Base-by-base conservation (phyloP, 2,888 invertebrate genomes). In the Diadegma fenestrale region DNA sequence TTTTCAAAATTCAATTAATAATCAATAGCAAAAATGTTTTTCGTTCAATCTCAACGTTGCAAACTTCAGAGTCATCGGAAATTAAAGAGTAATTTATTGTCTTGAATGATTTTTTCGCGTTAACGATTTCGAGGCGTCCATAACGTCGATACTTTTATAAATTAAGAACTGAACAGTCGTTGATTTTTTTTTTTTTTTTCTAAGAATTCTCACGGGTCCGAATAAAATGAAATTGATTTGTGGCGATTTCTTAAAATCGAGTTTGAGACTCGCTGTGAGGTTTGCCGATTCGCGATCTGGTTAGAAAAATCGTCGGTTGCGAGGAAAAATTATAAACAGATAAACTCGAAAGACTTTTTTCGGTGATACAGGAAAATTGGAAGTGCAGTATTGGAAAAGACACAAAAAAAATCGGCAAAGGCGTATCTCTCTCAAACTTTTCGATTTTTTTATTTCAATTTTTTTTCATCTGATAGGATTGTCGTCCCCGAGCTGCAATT, bases 401-500 rank as follows among this genome's bases (percentile, higher is more conserved):
- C 7, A 66, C 64, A 41, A 69, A 41, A 10, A 2, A 6, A 2
- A 33, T 17, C 33, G 26, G 26, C 73, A 43, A 68, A 80, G n/a
- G 41, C 12, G 51, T 22, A 14, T 48, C n/a, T 14, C 72, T 61
- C 71, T 79, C 69, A 63, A 78, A 73, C 61, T 61, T 81, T 78
- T 78, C 75, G 66, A 71, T 66, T 30, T 64, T 30, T 61, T 82
- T 77, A 69, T 92, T 86, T 90, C 12, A n/a, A 33, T 92, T 86
- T 91, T 37, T n/a, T 89, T 92, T 91, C 89, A 92, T 92, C 91
- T 90, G 91, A 88, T 92, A 93, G 92, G 92, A 87, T 86, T 90
- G 90, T 90, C 91, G 89, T 90, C 91, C 84, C 89, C 92, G 89
- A 89, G 92, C 91, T 92, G 92, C 92, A 92, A 91, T 93, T 93